Evolutionary conservation across 2,113 vertebrate genomes (phyloP), one percentile per base, ranked within the genome.

Genomic region (Heterochromis multidens): DNA sequence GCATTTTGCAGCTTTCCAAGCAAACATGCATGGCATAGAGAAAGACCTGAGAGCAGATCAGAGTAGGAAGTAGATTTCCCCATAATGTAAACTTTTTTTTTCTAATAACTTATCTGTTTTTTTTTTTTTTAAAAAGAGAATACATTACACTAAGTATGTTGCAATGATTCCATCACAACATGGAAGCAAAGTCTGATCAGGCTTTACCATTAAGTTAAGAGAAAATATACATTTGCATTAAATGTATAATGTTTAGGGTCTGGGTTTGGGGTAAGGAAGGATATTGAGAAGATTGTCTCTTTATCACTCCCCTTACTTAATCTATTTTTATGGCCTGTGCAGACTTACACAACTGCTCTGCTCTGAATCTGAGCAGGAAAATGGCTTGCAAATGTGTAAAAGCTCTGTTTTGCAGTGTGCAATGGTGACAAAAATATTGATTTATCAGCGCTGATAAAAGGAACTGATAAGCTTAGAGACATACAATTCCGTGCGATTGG

Each of bases 1-100:
- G 81, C 46, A 12, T 56, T 54, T 59, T 84, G 33, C 12, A 4
- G 76, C 29, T 57, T 77, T 52, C 23, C 33, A 72, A 81, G 49
- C 27, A 60, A 72, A 87, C 84, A 81, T 63, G 59, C 58, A 62
- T 60, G 56, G 79, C 76, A 81, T 27, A 35, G 65, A 81, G 67
- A 58, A 35, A 79, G 29, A 80, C 52, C 4, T 25, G 37, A 27
- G 37, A 27, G 23, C 0, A 11, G 63, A 43, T 67, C 40, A 27
- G 23, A 46, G 40, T 16, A 11, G 40, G 11, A 43, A 11, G 11
- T 4, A 70, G 37, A 29, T 72, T 29, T 31, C 43, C 27, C 52
- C 25, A 72, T 72, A 27, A 31, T 52, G 17, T 5, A 52, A 72
- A 72, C 10, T 31, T 31, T 52, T 40, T 49, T 52, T 49, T n/a